Conservation (phyloP, 2,888 invertebrate genomes). For the Drosophila rellima region DNA sequence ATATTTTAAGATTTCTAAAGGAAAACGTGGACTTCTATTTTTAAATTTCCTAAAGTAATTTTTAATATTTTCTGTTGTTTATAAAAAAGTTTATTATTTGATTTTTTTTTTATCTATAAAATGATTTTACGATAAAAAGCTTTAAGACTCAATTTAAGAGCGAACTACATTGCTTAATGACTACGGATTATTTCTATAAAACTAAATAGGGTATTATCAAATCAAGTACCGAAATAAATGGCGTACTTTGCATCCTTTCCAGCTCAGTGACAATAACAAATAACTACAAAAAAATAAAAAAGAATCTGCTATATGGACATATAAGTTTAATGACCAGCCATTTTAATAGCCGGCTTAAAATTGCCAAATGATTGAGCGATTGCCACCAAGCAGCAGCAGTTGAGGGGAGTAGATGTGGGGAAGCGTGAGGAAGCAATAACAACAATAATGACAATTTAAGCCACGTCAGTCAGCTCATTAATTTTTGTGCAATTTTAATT, state of each 20-base stretch:
- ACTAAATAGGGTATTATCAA: slow-evolving; percentile 10
- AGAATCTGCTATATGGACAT: slow-evolving; percentile 13
- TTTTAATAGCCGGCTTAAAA: slow-evolving; percentile 53
- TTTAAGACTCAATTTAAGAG: not conserved
- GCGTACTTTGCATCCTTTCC: slow-evolving; percentile 8
- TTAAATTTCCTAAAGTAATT: no score
- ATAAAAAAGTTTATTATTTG: no score
- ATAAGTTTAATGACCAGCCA: slow-evolving; percentile 45
- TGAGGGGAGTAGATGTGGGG: not conserved
- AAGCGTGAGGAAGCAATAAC: slow-evolving; percentile 12
- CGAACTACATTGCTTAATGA: not conserved
- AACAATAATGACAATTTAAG: slow-evolving; percentile 53
- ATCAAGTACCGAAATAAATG: not conserved
- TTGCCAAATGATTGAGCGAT: slow-evolving; percentile 58
- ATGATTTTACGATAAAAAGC: not conserved
- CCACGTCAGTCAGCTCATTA: slow-evolving; percentile 68
- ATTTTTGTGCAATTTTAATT: slow-evolving; percentile 67
- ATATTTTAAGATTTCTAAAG: not conserved
- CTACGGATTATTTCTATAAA: not conserved
- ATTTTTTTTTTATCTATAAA: no score
- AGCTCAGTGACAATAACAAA: slow-evolving; percentile 13
- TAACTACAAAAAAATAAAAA: slow-evolving; percentile 8
- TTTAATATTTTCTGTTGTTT: no score
- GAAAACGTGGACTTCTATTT: not conserved
- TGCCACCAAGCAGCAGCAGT: slow-evolving; percentile 11